These are phyloP conservation scores for Strigamia crassipes DNA, from an alignment of 2,888 invertebrate species.

Conservation along the genomic window DNA sequence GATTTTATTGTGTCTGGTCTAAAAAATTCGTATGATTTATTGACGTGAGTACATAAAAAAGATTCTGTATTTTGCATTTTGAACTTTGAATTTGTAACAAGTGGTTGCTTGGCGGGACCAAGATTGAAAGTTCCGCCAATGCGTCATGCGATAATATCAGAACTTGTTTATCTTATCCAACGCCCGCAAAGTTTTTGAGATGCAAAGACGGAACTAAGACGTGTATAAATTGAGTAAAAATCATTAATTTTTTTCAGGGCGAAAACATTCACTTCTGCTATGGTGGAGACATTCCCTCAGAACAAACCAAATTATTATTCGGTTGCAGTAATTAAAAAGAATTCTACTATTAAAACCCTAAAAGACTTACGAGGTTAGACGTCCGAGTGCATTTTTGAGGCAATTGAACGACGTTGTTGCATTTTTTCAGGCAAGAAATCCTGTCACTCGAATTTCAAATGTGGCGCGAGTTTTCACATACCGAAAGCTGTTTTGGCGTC, in stretches of 20 bases:
- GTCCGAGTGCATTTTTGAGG: constrained; percentile 61
- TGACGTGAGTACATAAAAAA: background rate
- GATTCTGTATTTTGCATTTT: background rate
- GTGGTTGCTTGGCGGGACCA: background rate
- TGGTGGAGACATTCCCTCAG: constrained; percentile 58
- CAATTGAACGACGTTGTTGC: background rate
- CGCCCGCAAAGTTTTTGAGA: no score
- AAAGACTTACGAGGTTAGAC: constrained; percentile 71
- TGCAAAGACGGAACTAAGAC: background rate
- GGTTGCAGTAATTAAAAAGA: constrained; percentile 70
- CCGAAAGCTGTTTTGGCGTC: background rate
- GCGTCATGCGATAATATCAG: no score
- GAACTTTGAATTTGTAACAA: background rate
- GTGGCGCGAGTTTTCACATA: background rate
- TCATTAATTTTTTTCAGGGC: background rate
- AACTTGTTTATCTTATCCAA: no score
- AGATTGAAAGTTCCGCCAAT: no score
- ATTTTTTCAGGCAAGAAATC: constrained; percentile 7
- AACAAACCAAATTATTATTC: constrained; percentile 63
- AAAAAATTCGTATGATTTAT: background rate
- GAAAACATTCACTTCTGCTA: background rate
- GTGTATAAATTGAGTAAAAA: background rate
- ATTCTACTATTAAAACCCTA: constrained; percentile 66
- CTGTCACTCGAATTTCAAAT: background rate
- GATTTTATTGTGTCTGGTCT: background rate